Evolutionary conservation across 2,797 vertebrate genomes (phyloP).

Genomic region (Agapornis canus): DNA sequence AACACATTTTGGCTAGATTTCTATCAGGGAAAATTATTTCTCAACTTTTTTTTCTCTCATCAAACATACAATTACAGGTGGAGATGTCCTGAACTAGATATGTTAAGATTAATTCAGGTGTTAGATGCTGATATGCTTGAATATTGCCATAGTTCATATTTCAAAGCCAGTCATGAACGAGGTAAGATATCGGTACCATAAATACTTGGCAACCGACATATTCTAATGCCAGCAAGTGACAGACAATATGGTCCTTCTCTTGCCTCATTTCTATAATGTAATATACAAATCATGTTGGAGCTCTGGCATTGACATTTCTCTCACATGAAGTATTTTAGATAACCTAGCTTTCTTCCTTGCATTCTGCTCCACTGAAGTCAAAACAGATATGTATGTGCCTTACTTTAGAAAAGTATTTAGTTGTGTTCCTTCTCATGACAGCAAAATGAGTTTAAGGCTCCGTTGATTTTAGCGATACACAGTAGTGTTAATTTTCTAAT

Average conservation of each 20-base stretch:
- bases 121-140: not conserved
- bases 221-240: not conserved
- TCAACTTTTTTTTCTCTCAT: not conserved
- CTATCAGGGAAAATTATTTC: not conserved
- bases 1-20: not conserved
- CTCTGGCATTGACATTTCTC: not conserved
- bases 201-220: not conserved
- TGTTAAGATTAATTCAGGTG: not conserved
- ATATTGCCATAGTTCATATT: not conserved
- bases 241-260: not conserved
- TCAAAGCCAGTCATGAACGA: not conserved
- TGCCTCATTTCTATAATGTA: not conserved
- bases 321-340: not conserved
- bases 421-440: not conserved
- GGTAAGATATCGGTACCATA: not conserved
- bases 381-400: not conserved
- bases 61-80: not conserved
- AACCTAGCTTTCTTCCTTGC: not conserved
- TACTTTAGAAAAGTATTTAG: not conserved
- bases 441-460: not conserved
- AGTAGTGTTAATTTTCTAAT: not conserved
- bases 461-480: not conserved
- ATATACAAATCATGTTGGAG: not conserved
- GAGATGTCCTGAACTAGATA: not conserved
- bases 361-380: not conserved